These are phyloP conservation scores for Tetramorium simillimum DNA, from an alignment of 1,140 invertebrate genomes.

Conservation along the genomic window DNA sequence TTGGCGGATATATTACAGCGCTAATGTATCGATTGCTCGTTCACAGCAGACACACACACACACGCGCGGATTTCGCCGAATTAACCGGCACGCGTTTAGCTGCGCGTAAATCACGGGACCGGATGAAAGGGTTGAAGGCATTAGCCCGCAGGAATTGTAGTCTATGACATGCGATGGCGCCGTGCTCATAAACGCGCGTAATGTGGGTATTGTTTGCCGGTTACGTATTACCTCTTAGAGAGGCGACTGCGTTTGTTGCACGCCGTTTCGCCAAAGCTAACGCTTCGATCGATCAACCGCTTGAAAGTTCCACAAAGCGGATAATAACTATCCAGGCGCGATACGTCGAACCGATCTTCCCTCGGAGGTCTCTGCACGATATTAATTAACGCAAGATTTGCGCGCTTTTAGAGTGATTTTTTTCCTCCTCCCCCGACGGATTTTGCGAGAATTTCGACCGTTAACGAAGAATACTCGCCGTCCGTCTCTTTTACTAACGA, in stretches of 20 bases:
- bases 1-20: neutral
- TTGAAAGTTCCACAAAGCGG: neutral
- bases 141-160: conserved; percentile 46
- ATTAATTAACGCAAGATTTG: neutral
- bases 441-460: neutral
- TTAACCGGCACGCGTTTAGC: conserved; percentile 27
- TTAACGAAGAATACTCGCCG: neutral
- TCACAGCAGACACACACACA: neutral
- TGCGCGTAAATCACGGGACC: conserved; percentile 35
- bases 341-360: neutral
- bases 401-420: neutral
- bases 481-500: neutral
- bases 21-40: conserved; percentile 47
- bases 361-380: neutral
- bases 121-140: conserved; percentile 42
- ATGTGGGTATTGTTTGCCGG: conserved; percentile 22
- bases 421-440: neutral
- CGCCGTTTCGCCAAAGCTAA: neutral
- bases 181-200: conserved; percentile 42
- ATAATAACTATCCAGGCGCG: neutral
- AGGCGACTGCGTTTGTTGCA: neutral
- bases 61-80: neutral
- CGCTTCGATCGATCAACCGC: conserved; percentile 9
- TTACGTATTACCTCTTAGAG: conserved; percentile 17
- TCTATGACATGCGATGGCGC: conserved; percentile 11